Percentiles rank a stretch among this genome's conserved stretches.
Evolutionary conservation across 2,888 invertebrate genomes (phyloP).

Genomic region (Drosophila nr. medialis): DNA sequence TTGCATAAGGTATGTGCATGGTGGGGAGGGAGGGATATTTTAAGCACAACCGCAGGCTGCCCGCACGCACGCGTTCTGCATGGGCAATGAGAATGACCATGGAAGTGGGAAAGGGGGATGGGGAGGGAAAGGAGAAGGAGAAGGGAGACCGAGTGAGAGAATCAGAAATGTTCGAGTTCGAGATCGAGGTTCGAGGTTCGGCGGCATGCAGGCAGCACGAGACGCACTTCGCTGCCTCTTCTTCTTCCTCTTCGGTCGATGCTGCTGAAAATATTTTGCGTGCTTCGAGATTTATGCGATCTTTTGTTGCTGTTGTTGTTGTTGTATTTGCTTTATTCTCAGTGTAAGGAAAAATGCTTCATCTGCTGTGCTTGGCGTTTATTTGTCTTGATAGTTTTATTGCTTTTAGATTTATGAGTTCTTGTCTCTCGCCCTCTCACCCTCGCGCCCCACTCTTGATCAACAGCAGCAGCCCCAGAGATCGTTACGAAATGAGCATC

Average conservation of each 20-base stretch:
- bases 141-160: slow-evolving; percentile 16
- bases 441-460: slow-evolving; percentile 17
- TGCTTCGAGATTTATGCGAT: slow-evolving; percentile 69
- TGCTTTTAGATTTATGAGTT: slow-evolving; percentile 82
- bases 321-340: slow-evolving; percentile 10
- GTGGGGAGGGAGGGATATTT: slow-evolving; percentile 1
- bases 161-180: slow-evolving; percentile 24
- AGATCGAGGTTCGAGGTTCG: slow-evolving; percentile 7
- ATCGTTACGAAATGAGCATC: slow-evolving; percentile 24
- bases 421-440: slow-evolving; percentile 13
- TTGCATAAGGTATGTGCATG: slow-evolving; percentile 21
- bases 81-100: slow-evolving; percentile 6
- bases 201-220: slow-evolving; percentile 8
- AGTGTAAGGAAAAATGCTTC: slow-evolving; percentile 39
- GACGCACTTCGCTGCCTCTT: slow-evolving; percentile 24
- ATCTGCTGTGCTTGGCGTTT: slow-evolving; percentile 69
- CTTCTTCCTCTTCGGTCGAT: slow-evolving; percentile 31
- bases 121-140: background rate
- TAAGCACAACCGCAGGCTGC: slow-evolving; percentile 50
- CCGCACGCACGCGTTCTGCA: slow-evolving; percentile 60
- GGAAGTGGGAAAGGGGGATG: background rate
- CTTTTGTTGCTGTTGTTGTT: slow-evolving; percentile 21
- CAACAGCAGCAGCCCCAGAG: slow-evolving; percentile 2
- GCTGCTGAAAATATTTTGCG: slow-evolving; percentile 70
- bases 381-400: slow-evolving; percentile 84